Evolutionary conservation across 2,888 invertebrate genomes (phyloP), one percentile per base, ranked within the genome.

Genomic region (Rhogogaster chlorosoma): DNA sequence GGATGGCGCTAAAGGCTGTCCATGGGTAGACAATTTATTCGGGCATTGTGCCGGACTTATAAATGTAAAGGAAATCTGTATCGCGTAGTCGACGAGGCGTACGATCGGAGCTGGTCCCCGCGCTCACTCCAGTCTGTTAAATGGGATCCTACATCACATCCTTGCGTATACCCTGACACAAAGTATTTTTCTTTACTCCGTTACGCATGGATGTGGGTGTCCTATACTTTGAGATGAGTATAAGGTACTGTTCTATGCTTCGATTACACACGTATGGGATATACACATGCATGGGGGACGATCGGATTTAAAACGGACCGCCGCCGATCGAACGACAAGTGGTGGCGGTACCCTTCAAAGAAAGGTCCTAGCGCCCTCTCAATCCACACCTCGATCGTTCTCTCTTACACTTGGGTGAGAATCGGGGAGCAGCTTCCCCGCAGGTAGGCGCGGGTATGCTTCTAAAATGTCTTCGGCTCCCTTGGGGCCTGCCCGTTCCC

Each of bases 261-360:
- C 67, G 71, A 73, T 73, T 73, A 42, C n/a, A 42, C 71, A 70
- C 57, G 18, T 26, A 57, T 38, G 53, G 45, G 42, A 0, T 67
- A 64, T 64, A 64, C 22, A 82, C 82, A 67, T 36, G 18, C 32
- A 22, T 38, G 87, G 87, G 87, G 88, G 89, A 90, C 89, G 91
- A 92, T 92, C 92, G 91, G 91, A 92, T 92, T 92, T 91, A 91
- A 91, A 91, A 90, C 89, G 90, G 89, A 67, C 29, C 83, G 89
- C 90, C 91, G 90, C 89, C 90, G 91, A 91, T 91, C 91, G 91
- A 90, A 89, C 90, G 91, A 92, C 92, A 92, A 92, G 92, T 91
- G 90, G 90, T 88, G 91, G 90, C 92, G 92, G 92, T 90, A n/a
- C 88, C 87, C 89, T 90, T 90, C 91, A 91, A 91, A 91, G 91